A percentile compares a stretch with the other conserved stretches of the same genome.
phyloP scores from a whole-genome alignment of 2,888 invertebrate species.

The Amblyteles armatorius region DNA sequence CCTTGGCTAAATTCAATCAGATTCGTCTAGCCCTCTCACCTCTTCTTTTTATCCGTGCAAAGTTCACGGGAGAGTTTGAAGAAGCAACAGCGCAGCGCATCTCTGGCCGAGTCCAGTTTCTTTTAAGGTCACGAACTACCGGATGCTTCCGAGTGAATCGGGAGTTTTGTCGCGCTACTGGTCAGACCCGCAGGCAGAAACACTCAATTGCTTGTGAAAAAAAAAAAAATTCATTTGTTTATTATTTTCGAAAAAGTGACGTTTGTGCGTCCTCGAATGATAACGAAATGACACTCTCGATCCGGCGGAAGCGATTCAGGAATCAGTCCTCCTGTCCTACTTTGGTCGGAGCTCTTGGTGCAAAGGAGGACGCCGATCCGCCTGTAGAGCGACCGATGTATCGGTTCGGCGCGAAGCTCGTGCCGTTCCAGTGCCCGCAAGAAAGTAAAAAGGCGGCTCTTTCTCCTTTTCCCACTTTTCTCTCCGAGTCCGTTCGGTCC shows the following conservation, averaged over 20 bases:
- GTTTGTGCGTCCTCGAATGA: slow-evolving; percentile 11
- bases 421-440: slow-evolving; percentile 73
- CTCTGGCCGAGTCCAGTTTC: too few species aligned
- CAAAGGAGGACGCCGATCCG: slow-evolving; percentile 74
- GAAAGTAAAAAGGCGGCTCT: slow-evolving; percentile 68
- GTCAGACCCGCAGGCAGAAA: neutral
- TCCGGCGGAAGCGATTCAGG: slow-evolving; percentile 46
- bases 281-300: slow-evolving; percentile 34
- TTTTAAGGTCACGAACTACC: slow-evolving; percentile 10
- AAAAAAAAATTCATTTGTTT: neutral
- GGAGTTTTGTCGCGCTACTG: too few species aligned
- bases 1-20: too few species aligned
- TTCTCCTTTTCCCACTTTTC: slow-evolving; percentile 46
- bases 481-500: slow-evolving; percentile 10
- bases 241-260: neutral
- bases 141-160: neutral
- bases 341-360: slow-evolving; percentile 54
- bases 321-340: slow-evolving; percentile 65
- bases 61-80: slow-evolving; percentile 1
- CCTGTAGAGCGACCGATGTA: slow-evolving; percentile 42
- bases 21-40: too few species aligned
- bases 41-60: neutral
- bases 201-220: neutral
- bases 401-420: slow-evolving; percentile 73
- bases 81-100: too few species aligned